These are phyloP conservation scores for Alsophila aescularia DNA, from an alignment of 2,888 invertebrate genomes.

Conservation along the genomic window DNA sequence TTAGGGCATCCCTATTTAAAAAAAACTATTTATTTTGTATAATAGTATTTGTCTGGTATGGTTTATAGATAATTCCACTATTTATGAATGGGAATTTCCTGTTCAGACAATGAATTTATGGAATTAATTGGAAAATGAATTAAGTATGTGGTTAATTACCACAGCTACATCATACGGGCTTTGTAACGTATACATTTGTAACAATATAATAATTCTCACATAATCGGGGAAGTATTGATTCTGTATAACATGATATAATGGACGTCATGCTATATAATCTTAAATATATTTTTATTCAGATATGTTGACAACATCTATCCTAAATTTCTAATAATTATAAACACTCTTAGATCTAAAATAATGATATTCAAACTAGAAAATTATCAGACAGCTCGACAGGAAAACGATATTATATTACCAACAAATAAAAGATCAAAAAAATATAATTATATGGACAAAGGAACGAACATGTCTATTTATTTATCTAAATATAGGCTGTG, in stretches of 20 bases:
- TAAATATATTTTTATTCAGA: conserved; percentile 40
- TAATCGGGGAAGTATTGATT: conserved; percentile 15
- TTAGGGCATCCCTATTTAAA: no score
- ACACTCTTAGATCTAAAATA: conserved; percentile 47
- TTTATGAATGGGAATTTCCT: no score
- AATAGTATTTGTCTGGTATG: no score
- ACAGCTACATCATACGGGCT: background rate
- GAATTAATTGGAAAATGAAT: background rate
- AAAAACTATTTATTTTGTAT: no score
- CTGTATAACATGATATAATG: conserved; percentile 30
- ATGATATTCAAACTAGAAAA: conserved; percentile 33
- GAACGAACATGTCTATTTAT: conserved; percentile 29
- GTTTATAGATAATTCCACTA: no score
- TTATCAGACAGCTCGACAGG: conserved; percentile 27
- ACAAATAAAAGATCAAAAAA: conserved; percentile 30
- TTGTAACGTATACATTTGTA: background rate
- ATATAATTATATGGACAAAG: conserved; percentile 30
- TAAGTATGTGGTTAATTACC: background rate
- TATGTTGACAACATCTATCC: conserved; percentile 51
- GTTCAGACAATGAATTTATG: no score
- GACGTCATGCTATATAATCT: conserved; percentile 41
- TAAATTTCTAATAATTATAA: conserved; percentile 47
- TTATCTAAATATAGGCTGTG: conserved; percentile 25
- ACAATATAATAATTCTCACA: conserved; percentile 20
- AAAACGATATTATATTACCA: conserved; percentile 24